These are phyloP conservation scores for Meleagris gallopavo DNA, from an alignment of 2,113 vertebrate species.

Conservation along the genomic window DNA sequence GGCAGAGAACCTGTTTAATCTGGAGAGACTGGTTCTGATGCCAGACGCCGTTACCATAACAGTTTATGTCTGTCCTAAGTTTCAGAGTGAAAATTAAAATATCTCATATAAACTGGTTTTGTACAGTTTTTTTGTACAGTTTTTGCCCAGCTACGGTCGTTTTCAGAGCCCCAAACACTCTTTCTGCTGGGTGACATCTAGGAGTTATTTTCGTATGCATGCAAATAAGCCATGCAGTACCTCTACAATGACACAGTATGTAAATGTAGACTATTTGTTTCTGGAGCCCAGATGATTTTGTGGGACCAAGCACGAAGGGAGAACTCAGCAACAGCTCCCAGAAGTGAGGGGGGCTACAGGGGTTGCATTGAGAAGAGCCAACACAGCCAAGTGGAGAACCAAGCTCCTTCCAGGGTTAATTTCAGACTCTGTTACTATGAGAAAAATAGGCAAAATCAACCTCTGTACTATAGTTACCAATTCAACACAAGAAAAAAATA, in stretches of 20 bases:
- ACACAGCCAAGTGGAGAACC: neutral
- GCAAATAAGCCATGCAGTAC: neutral
- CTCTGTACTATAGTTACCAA: neutral
- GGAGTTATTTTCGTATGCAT: neutral
- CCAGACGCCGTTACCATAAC: neutral
- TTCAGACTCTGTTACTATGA: neutral
- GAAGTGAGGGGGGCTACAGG: neutral
- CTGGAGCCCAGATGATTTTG: neutral
- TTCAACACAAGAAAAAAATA: neutral
- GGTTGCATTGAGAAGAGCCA: neutral
- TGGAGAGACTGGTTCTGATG: neutral
- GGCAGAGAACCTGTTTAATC: slow-evolving; percentile 7
- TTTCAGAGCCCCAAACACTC: neutral
- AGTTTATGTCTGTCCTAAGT: neutral
- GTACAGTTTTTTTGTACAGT: neutral
- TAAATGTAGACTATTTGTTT: neutral
- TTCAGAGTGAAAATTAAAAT: neutral
- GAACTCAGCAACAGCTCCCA: neutral
- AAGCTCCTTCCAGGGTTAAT: neutral
- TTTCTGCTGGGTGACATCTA: neutral
- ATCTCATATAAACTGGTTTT: neutral
- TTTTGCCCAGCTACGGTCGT: neutral
- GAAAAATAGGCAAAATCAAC: neutral
- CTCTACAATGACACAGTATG: rapidly evolving
- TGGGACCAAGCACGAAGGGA: neutral